Percentiles rank a stretch among this genome's conserved stretches.
phyloP scores from a whole-genome alignment of 2,113 vertebrate species.

The Cyphomyrus discorhynchus region DNA sequence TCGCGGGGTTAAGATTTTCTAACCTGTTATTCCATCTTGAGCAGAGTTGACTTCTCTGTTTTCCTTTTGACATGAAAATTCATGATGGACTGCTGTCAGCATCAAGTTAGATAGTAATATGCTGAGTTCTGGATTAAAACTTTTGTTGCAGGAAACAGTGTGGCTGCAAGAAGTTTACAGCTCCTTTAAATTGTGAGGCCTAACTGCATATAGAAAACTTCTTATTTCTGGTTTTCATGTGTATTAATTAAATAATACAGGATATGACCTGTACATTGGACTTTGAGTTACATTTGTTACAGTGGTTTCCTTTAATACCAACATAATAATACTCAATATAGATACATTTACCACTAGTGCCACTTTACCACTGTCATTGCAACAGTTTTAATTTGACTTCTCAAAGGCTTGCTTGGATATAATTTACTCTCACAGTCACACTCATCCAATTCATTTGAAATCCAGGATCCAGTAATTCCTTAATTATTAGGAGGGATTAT shows the following conservation, averaged over 20 bases:
- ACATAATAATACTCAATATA: not conserved
- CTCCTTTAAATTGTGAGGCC: not conserved
- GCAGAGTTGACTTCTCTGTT: not conserved
- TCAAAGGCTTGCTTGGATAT: constrained; percentile 37
- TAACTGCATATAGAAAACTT: not conserved
- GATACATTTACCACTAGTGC: constrained; percentile 3
- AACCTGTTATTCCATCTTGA: not conserved
- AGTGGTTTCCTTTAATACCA: not conserved
- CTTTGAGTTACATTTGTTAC: not conserved
- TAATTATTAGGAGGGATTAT: constrained; percentile 67
- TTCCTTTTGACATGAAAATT: not conserved
- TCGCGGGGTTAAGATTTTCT: not conserved
- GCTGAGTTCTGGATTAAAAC: not conserved
- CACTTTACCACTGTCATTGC: not conserved
- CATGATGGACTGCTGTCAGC: not conserved
- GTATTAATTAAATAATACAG: not conserved
- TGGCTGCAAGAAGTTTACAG: not conserved
- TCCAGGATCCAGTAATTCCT: constrained; percentile 63
- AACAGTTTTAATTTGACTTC: constrained; percentile 38
- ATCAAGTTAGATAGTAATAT: not conserved
- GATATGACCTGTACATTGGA: not conserved
- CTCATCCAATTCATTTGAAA: constrained; percentile 61
- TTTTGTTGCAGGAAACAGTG: not conserved
- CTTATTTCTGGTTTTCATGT: not conserved
- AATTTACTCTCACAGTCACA: constrained; percentile 52